Base-by-base conservation (phyloP, 2,888 invertebrate species). In the Campaea margaritaria region DNA sequence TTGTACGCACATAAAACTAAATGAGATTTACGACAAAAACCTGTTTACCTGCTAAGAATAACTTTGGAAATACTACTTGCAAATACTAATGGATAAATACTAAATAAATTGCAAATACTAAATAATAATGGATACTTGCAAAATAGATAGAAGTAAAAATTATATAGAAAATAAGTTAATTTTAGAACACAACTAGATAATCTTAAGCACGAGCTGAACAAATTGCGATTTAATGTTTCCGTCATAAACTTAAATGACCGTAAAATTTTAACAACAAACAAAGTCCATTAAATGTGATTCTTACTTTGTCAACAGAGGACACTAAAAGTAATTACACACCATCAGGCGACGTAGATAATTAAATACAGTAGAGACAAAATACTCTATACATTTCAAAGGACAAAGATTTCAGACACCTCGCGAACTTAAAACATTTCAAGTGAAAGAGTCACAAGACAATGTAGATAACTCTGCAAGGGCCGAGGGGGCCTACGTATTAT, bases 401-500 rank as follows among this genome's bases (percentile, higher is more conserved):
- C 54, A 39, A 49, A 45, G 39, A 21, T 27, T 36, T 31, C 14
- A 42, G 41, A 38, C 43, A 36, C 47, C 31, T 47, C 21, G 42
- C 15, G 42, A 47, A 47, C 34, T 43, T 12, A 53, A 52, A 59
- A 46, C 48, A 53, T 45, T 49, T 39, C 14, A 51, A 55, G 50
- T 43, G 16, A 46, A 45, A 49, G 52, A 47, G 43, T 46, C 44
- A 53, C 4, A 28, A 47, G 31, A 55, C 49, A 55, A 54, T 50
- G 50, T 45, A 49, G 41, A 59, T 54, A 55, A 61, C 58, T 67
- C 55, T 39, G 66, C 58, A 51, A 50, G 67, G 59, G 56, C 64
- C 67, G 65, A 70, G 67, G 41, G 47, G 45, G 38, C 53, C 13
- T 49, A 36, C 43, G 31, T 69, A 65, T 68, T 69, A 74, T 73